A percentile compares a stretch with the other conserved stretches of the same genome.
phyloP scores from a whole-genome alignment of 2,113 vertebrate species.

The Origma solitaria region DNA sequence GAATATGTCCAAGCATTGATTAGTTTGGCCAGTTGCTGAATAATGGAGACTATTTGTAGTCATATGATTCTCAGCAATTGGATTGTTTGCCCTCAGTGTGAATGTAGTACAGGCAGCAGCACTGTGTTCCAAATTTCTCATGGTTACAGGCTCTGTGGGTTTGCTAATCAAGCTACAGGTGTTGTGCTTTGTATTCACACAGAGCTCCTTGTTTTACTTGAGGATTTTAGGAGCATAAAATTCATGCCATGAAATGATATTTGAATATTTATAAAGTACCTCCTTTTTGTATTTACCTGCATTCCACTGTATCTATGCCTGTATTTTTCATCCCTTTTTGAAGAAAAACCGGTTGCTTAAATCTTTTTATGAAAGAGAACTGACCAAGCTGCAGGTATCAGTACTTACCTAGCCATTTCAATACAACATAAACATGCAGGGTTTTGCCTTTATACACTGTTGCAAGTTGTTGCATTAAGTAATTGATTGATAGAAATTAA shows the following conservation, averaged over 20 bases:
- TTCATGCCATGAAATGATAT: background rate
- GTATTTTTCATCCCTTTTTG: background rate
- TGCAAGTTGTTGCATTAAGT: background rate
- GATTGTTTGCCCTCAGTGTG: background rate
- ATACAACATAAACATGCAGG: background rate
- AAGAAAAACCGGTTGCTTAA: background rate
- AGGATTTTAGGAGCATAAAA: background rate
- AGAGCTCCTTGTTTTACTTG: background rate
- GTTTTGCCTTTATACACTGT: background rate
- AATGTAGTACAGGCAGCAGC: background rate
- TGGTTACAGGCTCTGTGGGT: background rate
- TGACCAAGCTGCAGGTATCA: background rate
- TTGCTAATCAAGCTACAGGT: background rate
- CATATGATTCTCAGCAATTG: slow-evolving; percentile 22
- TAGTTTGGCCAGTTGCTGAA: slow-evolving; percentile 20
- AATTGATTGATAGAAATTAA: background rate
- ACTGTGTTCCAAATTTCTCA: background rate
- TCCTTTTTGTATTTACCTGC: background rate
- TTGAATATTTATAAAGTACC: background rate
- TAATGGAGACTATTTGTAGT: background rate
- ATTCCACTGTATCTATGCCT: background rate
- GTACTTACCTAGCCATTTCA: background rate
- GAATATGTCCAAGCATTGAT: slow-evolving; percentile 45
- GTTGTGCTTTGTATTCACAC: background rate
- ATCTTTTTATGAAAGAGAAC: background rate